phyloP scores from a whole-genome alignment of 2,888 invertebrate genomes.

The Dasypolia templi region DNA sequence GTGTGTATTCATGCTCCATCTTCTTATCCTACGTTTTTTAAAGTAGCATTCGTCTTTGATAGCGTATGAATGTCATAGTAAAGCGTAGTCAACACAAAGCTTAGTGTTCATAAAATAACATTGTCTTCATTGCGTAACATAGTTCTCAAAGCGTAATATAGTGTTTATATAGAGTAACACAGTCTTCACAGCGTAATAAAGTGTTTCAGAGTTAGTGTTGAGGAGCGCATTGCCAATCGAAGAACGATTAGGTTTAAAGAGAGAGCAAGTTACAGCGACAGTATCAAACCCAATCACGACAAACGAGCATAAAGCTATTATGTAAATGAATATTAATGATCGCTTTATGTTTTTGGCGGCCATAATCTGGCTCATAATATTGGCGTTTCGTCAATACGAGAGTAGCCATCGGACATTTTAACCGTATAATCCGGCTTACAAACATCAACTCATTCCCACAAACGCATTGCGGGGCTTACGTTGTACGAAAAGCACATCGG shows the following conservation, averaged over 20 bases:
- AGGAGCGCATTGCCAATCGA: neutral
- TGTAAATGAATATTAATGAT: conserved; percentile 61
- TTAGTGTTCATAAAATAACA: conserved; percentile 6
- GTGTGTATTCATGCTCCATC: neutral
- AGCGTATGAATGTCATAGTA: neutral
- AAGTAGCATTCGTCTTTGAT: neutral
- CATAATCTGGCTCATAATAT: conserved; percentile 67
- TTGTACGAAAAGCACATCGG: conserved; percentile 81
- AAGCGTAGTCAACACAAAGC: neutral
- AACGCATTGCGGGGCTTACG: conserved; percentile 78
- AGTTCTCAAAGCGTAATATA: neutral
- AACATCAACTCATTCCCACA: conserved; percentile 77
- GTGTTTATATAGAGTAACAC: neutral
- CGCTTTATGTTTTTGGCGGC: conserved; percentile 60
- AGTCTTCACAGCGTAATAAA: conserved; percentile 20
- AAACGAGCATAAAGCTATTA: conserved; percentile 54
- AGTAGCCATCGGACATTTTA: conserved; percentile 66
- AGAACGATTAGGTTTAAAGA: neutral
- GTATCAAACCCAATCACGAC: conserved; percentile 44
- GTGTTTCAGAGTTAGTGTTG: neutral
- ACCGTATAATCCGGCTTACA: conserved; percentile 78
- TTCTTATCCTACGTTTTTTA: neutral
- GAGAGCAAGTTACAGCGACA: too few species aligned
- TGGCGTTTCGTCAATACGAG: conserved; percentile 71
- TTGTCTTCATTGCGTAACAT: neutral